phyloP scores from a whole-genome alignment of 2,113 vertebrate genomes.

The Amblyopsis rosae region DNA sequence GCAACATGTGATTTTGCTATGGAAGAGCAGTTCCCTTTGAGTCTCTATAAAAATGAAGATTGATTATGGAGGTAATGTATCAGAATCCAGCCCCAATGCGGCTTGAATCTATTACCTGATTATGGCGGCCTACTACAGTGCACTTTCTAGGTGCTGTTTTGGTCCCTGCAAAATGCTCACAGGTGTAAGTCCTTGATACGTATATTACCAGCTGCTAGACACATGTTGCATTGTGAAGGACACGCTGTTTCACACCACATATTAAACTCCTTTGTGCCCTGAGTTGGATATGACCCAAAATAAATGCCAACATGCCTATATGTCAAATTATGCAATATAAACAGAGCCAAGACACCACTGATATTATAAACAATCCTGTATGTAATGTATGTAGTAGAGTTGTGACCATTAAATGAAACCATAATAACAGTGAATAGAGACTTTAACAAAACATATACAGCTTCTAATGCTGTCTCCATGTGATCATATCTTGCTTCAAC shows the following conservation, averaged over 20 bases:
- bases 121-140: conserved; percentile 24
- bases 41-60: background rate
- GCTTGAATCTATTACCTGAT: conserved; percentile 47
- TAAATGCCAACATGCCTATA: background rate
- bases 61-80: conserved; percentile 7
- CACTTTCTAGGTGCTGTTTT: conserved; percentile 35
- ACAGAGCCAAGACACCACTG: background rate
- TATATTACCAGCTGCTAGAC: conserved; percentile 56
- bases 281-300: background rate
- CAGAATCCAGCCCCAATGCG: conserved; percentile 27
- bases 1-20: background rate
- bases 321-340: background rate
- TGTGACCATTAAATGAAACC: conserved; percentile 19
- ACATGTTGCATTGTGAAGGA: conserved; percentile 47
- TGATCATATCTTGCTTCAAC: conserved; percentile 15
- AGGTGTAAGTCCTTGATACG: conserved; percentile 49
- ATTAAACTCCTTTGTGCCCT: background rate
- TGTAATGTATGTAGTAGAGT: background rate
- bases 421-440: conserved; percentile 1
- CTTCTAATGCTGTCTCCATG: conserved; percentile 27
- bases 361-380: background rate
- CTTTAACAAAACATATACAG: conserved; percentile 27
- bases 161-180: conserved; percentile 47
- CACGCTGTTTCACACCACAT: conserved; percentile 18
- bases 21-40: conserved; percentile 1